These are phyloP conservation scores for Heliothis virescens DNA, from an alignment of 1,140 invertebrate species.

Conservation along the genomic window DNA sequence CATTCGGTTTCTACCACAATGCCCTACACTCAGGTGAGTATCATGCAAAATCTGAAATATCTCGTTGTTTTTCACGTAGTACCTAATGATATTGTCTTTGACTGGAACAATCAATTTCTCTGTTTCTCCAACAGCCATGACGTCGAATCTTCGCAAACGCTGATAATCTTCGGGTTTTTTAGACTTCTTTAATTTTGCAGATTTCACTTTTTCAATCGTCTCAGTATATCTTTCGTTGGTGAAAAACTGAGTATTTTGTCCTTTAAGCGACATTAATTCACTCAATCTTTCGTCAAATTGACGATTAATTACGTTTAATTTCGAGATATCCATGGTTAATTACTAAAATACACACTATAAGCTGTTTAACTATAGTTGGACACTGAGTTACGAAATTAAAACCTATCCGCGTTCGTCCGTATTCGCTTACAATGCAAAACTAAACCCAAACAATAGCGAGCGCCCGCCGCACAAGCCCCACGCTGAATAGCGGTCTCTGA, in stretches of 20 bases:
- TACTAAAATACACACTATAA: too few species aligned
- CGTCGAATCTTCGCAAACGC: slow-evolving; percentile 48
- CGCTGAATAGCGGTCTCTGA: too few species aligned
- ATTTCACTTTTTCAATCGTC: slow-evolving; percentile 49
- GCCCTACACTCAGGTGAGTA: slow-evolving; percentile 33
- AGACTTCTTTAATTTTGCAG: slow-evolving; percentile 8
- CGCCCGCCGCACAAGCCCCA: too few species aligned
- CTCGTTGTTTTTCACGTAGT: slow-evolving; percentile 40
- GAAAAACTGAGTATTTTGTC: slow-evolving; percentile 50
- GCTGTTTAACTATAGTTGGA: too few species aligned
- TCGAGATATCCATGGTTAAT: too few species aligned
- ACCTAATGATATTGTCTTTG: slow-evolving; percentile 43
- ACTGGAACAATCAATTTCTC: slow-evolving; percentile 48
- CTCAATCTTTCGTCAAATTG: slow-evolving; percentile 44
- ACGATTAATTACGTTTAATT: slow-evolving; percentile 23
- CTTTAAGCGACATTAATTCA: slow-evolving; percentile 44
- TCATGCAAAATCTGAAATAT: slow-evolving; percentile 50
- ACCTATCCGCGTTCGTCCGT: too few species aligned
- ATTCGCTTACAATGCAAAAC: too few species aligned
- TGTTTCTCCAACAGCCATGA: slow-evolving; percentile 39
- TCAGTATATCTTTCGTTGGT: slow-evolving; percentile 36
- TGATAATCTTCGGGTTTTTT: slow-evolving; percentile 51
- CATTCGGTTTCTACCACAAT: slow-evolving; percentile 23
- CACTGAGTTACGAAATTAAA: too few species aligned
- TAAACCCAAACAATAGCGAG: too few species aligned